A percentile compares a stretch with the other conserved stretches of the same genome.
Evolutionary conservation across 30 jellyfish, hydroid and myxozoan genomes (phyloP).

Genomic region (Pelagia noctiluca): DNA sequence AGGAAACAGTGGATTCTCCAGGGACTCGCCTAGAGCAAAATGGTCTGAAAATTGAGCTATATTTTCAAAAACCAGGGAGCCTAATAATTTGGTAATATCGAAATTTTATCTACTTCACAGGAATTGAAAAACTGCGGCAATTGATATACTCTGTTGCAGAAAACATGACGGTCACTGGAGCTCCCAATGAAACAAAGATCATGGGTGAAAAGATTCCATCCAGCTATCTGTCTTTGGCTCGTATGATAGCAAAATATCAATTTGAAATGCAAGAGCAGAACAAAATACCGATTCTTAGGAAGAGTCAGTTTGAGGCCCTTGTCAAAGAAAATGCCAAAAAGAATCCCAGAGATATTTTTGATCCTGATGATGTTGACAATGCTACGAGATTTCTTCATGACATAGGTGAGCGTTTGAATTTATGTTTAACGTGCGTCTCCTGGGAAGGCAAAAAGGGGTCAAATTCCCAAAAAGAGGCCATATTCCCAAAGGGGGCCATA

Average conservation of each 20-base stretch:
- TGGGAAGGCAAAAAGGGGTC: too few species aligned
- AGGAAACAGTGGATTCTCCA: too few species aligned
- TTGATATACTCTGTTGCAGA: constrained; percentile 80
- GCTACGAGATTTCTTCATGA: constrained; percentile 90
- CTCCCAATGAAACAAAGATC: constrained; percentile 54
- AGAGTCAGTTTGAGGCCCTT: constrained; percentile 67
- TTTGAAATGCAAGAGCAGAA: constrained; percentile 44
- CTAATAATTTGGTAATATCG: not conserved
- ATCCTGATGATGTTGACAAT: constrained; percentile 78
- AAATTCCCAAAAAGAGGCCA: too few species aligned
- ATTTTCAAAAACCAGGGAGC: too few species aligned
- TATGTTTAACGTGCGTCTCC: not conserved
- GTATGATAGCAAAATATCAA: constrained; percentile 50
- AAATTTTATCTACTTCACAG: not conserved
- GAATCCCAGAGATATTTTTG: constrained; percentile 58
- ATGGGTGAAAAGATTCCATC: constrained; percentile 97
- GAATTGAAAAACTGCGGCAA: constrained; percentile 57
- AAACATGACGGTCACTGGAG: constrained; percentile 67
- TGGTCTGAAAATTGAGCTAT: too few species aligned
- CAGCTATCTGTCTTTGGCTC: constrained; percentile 74
- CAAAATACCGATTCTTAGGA: constrained; percentile 73
- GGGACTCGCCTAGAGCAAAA: too few species aligned
- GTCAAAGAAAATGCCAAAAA: constrained; percentile 58
- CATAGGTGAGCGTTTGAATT: constrained; percentile 56
- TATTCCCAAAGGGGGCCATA: too few species aligned